phyloP scores from a whole-genome alignment of 2,797 vertebrate species.

The Sebastes iracundus region DNA sequence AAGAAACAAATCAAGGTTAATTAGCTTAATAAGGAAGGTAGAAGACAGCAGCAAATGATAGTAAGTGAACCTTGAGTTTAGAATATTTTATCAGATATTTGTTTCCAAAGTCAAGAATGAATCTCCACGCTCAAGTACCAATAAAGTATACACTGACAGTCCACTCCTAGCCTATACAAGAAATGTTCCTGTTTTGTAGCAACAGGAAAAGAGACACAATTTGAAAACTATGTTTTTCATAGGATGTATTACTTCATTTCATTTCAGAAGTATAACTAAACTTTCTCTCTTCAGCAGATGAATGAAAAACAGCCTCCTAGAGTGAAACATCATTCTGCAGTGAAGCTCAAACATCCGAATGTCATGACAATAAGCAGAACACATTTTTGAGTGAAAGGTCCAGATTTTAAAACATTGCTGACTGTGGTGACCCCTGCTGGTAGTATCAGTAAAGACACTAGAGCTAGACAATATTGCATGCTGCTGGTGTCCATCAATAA shows the following conservation, averaged over 20 bases:
- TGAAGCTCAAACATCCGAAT: not conserved
- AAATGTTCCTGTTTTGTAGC: not conserved
- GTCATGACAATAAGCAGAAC: not conserved
- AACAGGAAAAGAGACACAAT: not conserved
- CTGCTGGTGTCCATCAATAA: not conserved
- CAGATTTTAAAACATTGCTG: not conserved
- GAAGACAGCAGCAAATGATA: not conserved
- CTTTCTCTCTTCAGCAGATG: rapidly evolving
- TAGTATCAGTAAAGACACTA: not conserved
- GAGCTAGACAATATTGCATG: no score
- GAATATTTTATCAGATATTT: not conserved
- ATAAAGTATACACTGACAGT: not conserved
- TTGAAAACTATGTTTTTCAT: not conserved
- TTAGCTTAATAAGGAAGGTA: not conserved
- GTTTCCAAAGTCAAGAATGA: not conserved
- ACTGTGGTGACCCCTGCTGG: not conserved
- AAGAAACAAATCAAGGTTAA: not conserved
- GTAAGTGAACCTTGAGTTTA: not conserved
- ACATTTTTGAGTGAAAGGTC: not conserved
- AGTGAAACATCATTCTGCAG: not conserved
- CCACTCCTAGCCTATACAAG: not conserved
- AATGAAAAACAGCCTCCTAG: not conserved
- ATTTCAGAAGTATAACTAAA: not conserved
- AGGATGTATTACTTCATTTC: not conserved
- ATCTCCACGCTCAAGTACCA: not conserved